Percentiles rank a stretch among this genome's conserved stretches.
Conservation (phyloP, 2,113 vertebrate genomes). For the Bos taurus region ARS-UCD2.0 NC_037356.1:50466501-50467000, state of each 20-base stretch:
- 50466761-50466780: background rate
- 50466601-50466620: background rate
- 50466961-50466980: background rate
- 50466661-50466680: background rate
- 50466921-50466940: background rate
- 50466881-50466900: background rate
- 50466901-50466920: background rate
- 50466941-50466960: background rate
- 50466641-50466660: background rate
- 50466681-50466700: background rate
- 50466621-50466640: background rate
- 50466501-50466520: background rate
- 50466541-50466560: background rate
- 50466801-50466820: background rate
- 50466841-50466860: rapidly evolving
- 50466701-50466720: background rate
- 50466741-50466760: background rate
- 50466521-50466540: background rate
- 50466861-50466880: background rate
- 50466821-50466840: background rate
- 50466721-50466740: background rate
- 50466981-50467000: background rate
- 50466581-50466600: background rate
- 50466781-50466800: background rate
- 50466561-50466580: background rate